Evolutionary conservation across 2,113 vertebrate species (phyloP), one percentile per base, ranked within the genome.

Genomic region (Gavia stellata): DNA sequence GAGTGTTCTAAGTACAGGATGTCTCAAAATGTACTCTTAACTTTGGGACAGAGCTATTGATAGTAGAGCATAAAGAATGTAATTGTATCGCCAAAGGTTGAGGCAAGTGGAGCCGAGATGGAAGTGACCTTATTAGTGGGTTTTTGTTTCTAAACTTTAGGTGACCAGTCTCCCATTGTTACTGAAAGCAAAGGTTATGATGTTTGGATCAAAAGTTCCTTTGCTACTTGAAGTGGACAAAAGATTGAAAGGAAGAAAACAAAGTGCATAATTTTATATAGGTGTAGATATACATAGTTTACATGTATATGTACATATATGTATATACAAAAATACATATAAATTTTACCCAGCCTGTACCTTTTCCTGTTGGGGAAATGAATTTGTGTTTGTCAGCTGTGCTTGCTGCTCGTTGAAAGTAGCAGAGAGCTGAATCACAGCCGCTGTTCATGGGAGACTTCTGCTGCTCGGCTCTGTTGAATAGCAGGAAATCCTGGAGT

Each of bases 401-500:
- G 14, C 17, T 66, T 62, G 44, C 52, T 31, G 28, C 82, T 58
- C 3, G 10, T 56, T 24, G 29, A 86, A 89, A 83, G 47, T 6
- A 81, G 77, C 62, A 36, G n/a, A 78, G 92, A 89, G 58, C 77
- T 90, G 78, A 87, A 81, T 38, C 66, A 44, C 4, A 0, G 86
- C n/a, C 0, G 1, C 26, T 86, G 90, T 66, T 97, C 71, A 58
- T 63, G 91, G 86, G 77, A 94, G 86, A 31, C 44, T 96, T 91
- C 52, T 96, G 77, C 89, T 92, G 90, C 90, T 93, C 16, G 13
- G 31, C 59, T 74, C 49, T 1, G 17, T 65, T 97, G 96, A 97
- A 97, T 97, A 70, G 95, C 91, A 95, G 96, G 97, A 97, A 97
- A 97, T 97, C 97, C 94, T 96, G 94, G 87, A 96, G 94, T 94